Conservation (phyloP, 2,797 vertebrate species). For the Galaxias olidus region DNA sequence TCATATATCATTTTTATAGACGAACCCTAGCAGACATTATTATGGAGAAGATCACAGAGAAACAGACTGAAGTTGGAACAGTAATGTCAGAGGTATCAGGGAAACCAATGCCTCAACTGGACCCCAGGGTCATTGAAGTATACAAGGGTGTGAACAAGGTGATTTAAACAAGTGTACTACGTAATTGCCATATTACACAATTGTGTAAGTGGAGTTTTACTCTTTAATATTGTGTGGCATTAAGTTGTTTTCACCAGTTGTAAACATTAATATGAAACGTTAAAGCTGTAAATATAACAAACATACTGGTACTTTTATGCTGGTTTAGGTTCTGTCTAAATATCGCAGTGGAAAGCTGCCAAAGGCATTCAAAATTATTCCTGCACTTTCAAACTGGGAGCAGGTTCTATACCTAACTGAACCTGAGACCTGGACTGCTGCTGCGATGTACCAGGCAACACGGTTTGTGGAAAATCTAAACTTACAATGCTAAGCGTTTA, state of each 20-base stretch:
- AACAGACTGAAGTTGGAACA: slow-evolving; percentile 93
- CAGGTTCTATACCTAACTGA: slow-evolving; percentile 96
- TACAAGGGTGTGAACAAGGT: slow-evolving; percentile 93
- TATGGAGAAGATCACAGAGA: slow-evolving; percentile 98
- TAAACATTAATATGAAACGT: too few species aligned
- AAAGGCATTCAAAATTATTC: slow-evolving; percentile 97
- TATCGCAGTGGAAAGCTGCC: slow-evolving; percentile 97
- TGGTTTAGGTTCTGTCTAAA: slow-evolving; percentile 85
- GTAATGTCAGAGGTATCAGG: slow-evolving; percentile 90
- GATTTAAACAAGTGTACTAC: too few species aligned
- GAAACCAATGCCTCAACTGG: slow-evolving; percentile 85
- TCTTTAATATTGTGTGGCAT: too few species aligned
- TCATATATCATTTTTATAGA: slow-evolving; percentile 58
- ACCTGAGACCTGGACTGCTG: slow-evolving; percentile 92
- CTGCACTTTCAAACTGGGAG: slow-evolving; percentile 96
- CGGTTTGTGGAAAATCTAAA: slow-evolving; percentile 69
- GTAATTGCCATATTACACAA: too few species aligned
- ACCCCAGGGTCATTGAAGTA: slow-evolving; percentile 88
- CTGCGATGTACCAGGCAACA: slow-evolving; percentile 97
- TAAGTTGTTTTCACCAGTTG: not conserved
- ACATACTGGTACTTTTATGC: too few species aligned
- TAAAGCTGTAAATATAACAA: too few species aligned
- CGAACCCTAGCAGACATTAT: slow-evolving; percentile 94
- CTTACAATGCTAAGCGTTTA: not conserved
- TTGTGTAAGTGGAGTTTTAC: too few species aligned